These are phyloP conservation scores for Ips nitidus DNA, from an alignment of 1,140 invertebrate genomes.

Conservation along the genomic window DNA sequence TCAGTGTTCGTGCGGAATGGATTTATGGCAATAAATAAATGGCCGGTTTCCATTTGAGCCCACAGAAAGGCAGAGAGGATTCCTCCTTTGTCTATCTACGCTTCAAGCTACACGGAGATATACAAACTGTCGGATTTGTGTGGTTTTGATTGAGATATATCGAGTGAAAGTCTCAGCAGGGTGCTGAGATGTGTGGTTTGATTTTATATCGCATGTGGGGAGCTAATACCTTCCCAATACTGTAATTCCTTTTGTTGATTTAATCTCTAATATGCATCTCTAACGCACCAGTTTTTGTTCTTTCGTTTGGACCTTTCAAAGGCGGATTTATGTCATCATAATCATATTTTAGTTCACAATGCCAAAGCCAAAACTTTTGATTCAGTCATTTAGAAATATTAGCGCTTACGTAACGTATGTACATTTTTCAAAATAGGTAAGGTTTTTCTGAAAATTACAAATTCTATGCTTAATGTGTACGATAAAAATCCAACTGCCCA, in stretches of 20 bases:
- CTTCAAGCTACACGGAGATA: slow-evolving; percentile 38
- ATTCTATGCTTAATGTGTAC: too few relatives aligned
- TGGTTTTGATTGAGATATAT: slow-evolving; percentile 43
- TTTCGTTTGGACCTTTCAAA: too few relatives aligned
- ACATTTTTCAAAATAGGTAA: too few relatives aligned
- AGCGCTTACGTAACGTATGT: too few relatives aligned
- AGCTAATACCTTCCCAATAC: slow-evolving; percentile 4
- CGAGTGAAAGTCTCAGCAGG: slow-evolving; percentile 35
- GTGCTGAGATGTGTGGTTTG: slow-evolving; percentile 31
- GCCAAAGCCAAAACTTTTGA: too few relatives aligned
- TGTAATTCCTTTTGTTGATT: slow-evolving; percentile 1
- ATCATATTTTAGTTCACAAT: too few relatives aligned
- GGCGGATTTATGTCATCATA: too few relatives aligned
- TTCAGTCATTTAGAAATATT: too few relatives aligned
- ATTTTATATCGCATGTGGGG: slow-evolving; percentile 28
- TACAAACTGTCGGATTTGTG: slow-evolving; percentile 43
- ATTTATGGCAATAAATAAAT: slow-evolving; percentile 43
- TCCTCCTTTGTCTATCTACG: slow-evolving; percentile 40
- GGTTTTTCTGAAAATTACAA: too few relatives aligned
- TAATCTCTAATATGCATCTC: too few relatives aligned
- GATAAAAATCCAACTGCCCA: too few relatives aligned
- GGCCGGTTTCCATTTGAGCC: slow-evolving; percentile 39
- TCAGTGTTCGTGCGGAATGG: slow-evolving; percentile 28
- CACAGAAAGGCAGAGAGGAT: slow-evolving; percentile 16
- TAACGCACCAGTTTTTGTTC: too few relatives aligned